Conservation (phyloP, 2,113 vertebrate species). For the Neotragus moschatus region DNA sequence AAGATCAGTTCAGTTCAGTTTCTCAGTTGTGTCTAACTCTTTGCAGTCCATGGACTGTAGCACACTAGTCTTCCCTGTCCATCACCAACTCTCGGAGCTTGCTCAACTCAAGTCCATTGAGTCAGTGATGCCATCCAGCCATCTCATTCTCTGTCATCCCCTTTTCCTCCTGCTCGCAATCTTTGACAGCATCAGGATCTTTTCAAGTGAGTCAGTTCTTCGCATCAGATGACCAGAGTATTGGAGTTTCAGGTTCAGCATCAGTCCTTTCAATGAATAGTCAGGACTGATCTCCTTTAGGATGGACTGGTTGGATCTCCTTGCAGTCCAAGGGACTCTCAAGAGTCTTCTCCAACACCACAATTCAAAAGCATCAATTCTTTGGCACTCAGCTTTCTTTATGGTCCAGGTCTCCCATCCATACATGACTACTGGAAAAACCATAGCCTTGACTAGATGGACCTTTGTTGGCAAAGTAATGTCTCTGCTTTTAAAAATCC, state of each 20-base stretch:
- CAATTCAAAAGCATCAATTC: not conserved
- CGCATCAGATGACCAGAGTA: not conserved
- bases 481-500: not conserved
- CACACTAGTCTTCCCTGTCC: not conserved
- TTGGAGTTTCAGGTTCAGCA: not conserved
- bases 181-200: not conserved
- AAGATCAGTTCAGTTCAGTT: not conserved
- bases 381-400: not conserved
- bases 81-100: not conserved
- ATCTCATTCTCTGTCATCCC: not conserved
- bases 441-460: not conserved
- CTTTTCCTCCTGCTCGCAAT: not conserved
- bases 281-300: not conserved
- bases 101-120: not conserved
- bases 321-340: not conserved
- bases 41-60: not conserved
- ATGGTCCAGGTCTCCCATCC: not conserved
- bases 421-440: not conserved
- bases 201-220: not conserved
- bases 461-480: not conserved
- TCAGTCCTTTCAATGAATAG: not conserved
- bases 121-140: not conserved
- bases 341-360: not conserved
- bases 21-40: accelerated
- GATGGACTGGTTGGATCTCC: not conserved